These are phyloP conservation scores for Passerina amoena DNA, from an alignment of 2,113 vertebrate genomes.

Conservation along the genomic window DNA sequence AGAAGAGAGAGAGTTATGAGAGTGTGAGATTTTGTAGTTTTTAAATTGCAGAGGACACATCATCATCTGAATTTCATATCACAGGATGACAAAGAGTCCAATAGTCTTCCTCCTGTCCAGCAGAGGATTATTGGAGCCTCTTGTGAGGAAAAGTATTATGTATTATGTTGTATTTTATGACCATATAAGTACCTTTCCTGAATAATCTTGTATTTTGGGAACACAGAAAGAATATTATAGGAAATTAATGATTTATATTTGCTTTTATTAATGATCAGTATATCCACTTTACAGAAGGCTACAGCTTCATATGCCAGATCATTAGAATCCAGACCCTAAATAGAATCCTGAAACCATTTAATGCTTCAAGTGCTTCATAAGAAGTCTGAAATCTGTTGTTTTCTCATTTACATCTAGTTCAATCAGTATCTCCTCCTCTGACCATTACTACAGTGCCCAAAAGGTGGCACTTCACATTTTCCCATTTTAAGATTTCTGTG, in stretches of 20 bases:
- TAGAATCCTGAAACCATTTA: not conserved
- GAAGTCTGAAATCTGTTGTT: not conserved
- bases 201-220: not conserved
- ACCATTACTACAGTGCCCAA: not conserved
- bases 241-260: not conserved
- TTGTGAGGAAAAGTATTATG: not conserved
- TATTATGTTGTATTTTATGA: not conserved
- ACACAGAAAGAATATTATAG: not conserved
- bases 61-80: not conserved
- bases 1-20: not conserved
- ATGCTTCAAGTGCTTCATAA: not conserved
- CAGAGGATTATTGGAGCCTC: not conserved
- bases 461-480: not conserved
- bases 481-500: not conserved
- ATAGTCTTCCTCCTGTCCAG: not conserved
- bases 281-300: not conserved
- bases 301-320: not conserved
- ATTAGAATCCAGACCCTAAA: not conserved
- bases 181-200: not conserved
- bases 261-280: not conserved
- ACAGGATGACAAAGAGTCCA: not conserved
- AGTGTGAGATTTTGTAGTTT: not conserved
- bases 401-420: not conserved
- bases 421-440: not conserved
- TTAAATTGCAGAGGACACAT: not conserved